Evolutionary conservation across 2,797 vertebrate species (phyloP).

Genomic region (Mastacembelus armatus): DNA sequence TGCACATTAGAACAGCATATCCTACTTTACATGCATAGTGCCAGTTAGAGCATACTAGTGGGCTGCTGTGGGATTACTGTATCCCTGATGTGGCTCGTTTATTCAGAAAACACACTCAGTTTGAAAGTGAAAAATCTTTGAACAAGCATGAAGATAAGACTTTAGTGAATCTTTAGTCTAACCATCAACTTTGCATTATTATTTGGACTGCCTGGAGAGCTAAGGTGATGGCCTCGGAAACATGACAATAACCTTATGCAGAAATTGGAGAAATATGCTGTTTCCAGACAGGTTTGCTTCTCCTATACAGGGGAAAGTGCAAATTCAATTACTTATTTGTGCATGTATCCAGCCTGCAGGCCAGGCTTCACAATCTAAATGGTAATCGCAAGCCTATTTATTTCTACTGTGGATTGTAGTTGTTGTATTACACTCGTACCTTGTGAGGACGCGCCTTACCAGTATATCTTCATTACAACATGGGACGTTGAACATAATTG

Average conservation of each 20-base stretch:
- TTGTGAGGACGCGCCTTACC: conserved; percentile 45
- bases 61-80: conserved; percentile 10
- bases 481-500: conserved; percentile 58
- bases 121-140: conserved; percentile 41
- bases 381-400: conserved; percentile 73
- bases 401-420: conserved; percentile 55
- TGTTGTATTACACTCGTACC: conserved; percentile 38
- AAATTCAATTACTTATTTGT: conserved; percentile 81
- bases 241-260: conserved; percentile 48
- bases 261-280: conserved; percentile 60
- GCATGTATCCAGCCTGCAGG: conserved; percentile 66
- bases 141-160: conserved; percentile 44
- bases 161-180: conserved; percentile 47
- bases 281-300: conserved; percentile 56
- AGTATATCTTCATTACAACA: conserved; percentile 68
- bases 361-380: conserved; percentile 78
- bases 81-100: conserved; percentile 35
- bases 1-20: not conserved
- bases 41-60: conserved; percentile 26
- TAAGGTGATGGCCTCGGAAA: conserved; percentile 50
- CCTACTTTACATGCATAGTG: not conserved
- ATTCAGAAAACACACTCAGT: conserved; percentile 45
- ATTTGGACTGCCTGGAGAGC: conserved; percentile 52
- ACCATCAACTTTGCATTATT: conserved; percentile 63
- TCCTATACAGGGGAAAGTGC: conserved; percentile 53